phyloP scores from a whole-genome alignment of 2,797 vertebrate species.

The Poeciliopsis infans region DNA sequence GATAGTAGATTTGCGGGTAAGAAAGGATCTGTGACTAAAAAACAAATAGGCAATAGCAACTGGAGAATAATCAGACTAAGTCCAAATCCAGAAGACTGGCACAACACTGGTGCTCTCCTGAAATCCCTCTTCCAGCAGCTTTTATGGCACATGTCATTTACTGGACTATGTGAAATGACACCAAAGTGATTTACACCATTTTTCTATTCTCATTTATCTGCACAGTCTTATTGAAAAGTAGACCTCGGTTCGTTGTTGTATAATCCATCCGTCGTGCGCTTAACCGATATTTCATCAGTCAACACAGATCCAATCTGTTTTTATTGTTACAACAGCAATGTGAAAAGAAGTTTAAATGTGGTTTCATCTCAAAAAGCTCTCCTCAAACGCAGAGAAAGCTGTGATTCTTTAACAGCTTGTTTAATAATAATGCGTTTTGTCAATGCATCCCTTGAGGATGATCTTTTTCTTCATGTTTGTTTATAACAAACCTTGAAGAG shows the following conservation, averaged over 20 bases:
- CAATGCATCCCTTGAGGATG: too few species aligned
- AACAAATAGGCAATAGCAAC: not conserved
- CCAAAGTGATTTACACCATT: not conserved
- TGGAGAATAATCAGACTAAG: not conserved
- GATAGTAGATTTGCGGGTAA: not conserved
- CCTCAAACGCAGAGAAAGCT: too few species aligned
- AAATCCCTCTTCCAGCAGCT: not conserved
- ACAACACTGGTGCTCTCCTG: not conserved
- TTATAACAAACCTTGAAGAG: too few species aligned
- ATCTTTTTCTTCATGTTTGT: too few species aligned
- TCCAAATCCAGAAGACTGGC: not conserved
- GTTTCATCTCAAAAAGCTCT: too few species aligned
- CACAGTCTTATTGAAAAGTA: not conserved
- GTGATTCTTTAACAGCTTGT: too few species aligned
- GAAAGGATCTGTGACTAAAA: not conserved
- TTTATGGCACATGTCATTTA: not conserved
- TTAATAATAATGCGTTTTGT: too few species aligned
- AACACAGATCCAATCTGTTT: not conserved
- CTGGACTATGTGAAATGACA: not conserved
- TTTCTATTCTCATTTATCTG: not conserved
- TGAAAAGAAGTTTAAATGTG: too few species aligned
- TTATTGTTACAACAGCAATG: not conserved
- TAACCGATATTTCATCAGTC: not conserved
- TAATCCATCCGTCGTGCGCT: not conserved
- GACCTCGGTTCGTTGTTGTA: not conserved